Conservation (phyloP, 92 coral and sea anemone species). For the Micromussa lordhowensis region DNA sequence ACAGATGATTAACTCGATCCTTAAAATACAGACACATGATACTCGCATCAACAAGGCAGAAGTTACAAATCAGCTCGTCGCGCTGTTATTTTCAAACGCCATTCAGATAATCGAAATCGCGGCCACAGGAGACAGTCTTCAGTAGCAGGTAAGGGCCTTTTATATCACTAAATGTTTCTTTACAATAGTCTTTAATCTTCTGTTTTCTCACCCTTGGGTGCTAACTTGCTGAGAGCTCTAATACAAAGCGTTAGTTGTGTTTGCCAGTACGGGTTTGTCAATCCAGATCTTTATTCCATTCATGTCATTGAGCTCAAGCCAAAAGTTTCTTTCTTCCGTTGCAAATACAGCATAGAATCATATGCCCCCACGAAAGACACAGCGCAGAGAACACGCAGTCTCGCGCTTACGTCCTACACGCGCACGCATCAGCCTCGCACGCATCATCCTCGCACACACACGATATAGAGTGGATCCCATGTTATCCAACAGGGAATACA, state of each 20-base stretch:
- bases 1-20: conserved; percentile 18
- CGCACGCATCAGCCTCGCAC: neutral
- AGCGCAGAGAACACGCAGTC: neutral
- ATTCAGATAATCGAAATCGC: neutral
- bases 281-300: neutral
- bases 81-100: neutral
- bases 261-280: neutral
- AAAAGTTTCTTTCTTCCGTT: neutral
- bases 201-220: neutral
- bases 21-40: neutral
- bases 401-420: neutral
- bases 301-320: neutral
- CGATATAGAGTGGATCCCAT: neutral
- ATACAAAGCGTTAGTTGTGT: neutral
- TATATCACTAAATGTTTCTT: neutral
- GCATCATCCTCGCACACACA: neutral
- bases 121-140: neutral
- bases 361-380: neutral
- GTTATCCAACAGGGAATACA: neutral
- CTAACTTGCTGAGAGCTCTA: neutral
- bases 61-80: neutral
- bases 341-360: neutral
- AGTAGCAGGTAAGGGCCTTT: neutral
- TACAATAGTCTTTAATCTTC: neutral
- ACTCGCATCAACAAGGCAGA: neutral